Base-by-base conservation (phyloP, 2,888 invertebrate species). In the Nyleta sp. region DNA sequence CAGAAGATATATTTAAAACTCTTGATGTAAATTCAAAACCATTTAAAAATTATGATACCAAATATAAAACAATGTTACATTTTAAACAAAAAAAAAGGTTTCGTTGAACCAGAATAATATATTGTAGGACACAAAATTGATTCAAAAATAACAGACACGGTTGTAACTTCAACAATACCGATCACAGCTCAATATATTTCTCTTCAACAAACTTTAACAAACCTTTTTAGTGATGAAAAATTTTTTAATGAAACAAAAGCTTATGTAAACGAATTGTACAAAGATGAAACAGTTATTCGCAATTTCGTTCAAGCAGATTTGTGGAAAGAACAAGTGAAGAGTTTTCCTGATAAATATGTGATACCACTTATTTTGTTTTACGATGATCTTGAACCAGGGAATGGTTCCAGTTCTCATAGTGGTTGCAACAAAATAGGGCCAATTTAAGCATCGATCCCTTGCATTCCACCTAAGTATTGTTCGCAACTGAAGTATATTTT, bases 281-380 rank as follows among this genome's bases (percentile, higher is more conserved):
- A 44, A 5, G 53, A 65, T 4, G 31, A 53, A 44, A 15, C 1
- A 18, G 40, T 38, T 8, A 1, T 48, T 3, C 11, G n/a, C 2
- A 70, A 70, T 40, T 44, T 70, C 18, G 42, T 70, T 7, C 68
- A 70, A 59, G 50, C 11, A 1, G 42, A 50, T 20, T 42, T 57
- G 2, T 68, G 57, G 57, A 13, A 24, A 15, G 1, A 17, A 11
- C 50, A 48, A 24, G 10, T 20, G 38, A 28, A 38, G n/a, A n/a
- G n/a, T n/a, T n/a, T n/a, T n/a, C n/a, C n/a, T n/a, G n/a, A n/a
- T n/a, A n/a, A n/a, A n/a, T n/a, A n/a, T n/a, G n/a, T n/a, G n/a
- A n/a, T n/a, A n/a, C n/a, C n/a, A n/a, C n/a, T n/a, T n/a, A n/a
- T 35, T n/a, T n/a, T 35, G 11, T 35, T 35, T 13, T 13, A 11